phyloP scores from a whole-genome alignment of 2,888 invertebrate genomes.

The Osmoderma eremita region DNA sequence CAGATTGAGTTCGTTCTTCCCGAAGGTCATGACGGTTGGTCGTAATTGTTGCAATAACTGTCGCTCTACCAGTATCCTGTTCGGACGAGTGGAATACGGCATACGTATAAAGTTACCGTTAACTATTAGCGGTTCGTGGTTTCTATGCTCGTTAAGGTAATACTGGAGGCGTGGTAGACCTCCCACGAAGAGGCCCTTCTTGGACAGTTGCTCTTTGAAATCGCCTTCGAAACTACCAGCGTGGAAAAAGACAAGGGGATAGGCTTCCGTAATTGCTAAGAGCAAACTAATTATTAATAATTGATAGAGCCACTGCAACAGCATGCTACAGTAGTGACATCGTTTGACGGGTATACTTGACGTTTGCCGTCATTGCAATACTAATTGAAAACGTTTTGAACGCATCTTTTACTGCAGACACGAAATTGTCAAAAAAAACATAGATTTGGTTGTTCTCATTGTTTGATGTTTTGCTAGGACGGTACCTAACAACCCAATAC shows the following conservation, averaged over 20 bases:
- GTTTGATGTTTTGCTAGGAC: too few relatives aligned
- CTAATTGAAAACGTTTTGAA: too few relatives aligned
- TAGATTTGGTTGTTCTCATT: too few relatives aligned
- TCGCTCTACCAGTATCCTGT: neutral
- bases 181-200: neutral
- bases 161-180: neutral
- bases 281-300: too few relatives aligned
- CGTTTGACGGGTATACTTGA: too few relatives aligned
- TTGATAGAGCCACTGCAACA: too few relatives aligned
- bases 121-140: neutral
- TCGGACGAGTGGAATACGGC: neutral
- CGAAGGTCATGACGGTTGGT: neutral
- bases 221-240: neutral
- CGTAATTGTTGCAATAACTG: neutral
- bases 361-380: too few relatives aligned
- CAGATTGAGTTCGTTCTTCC: neutral
- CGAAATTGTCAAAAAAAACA: too few relatives aligned
- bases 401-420: too few relatives aligned
- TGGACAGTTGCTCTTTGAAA: neutral
- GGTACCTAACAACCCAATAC: too few relatives aligned
- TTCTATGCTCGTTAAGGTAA: neutral
- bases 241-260: neutral
- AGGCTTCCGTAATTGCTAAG: too few relatives aligned
- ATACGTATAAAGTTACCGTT: conserved; percentile 6
- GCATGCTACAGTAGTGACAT: too few relatives aligned